A percentile compares a stretch with the other conserved stretches of the same genome.
Evolutionary conservation across 2,797 vertebrate species (phyloP).

Genomic region (Clarias platycephalus): DNA sequence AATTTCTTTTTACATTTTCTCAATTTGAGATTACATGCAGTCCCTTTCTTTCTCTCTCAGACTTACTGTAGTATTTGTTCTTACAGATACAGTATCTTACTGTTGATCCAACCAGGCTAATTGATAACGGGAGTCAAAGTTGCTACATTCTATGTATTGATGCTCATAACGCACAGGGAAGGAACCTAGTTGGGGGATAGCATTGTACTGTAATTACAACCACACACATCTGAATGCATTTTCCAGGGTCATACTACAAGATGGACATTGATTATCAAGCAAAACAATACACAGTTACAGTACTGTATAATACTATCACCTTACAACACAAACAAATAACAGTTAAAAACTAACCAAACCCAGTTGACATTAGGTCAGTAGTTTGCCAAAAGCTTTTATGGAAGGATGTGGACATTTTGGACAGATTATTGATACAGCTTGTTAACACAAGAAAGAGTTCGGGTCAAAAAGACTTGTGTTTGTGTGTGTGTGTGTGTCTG

Average conservation of each 20-base stretch:
- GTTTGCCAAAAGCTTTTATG: conserved; percentile 3
- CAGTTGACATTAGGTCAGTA: conserved; percentile 42
- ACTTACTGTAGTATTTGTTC: no score
- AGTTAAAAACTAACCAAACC: conserved; percentile 4
- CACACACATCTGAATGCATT: conserved; percentile 5
- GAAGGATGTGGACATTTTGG: neutral
- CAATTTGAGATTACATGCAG: neutral
- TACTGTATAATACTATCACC: no score
- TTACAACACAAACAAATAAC: neutral
- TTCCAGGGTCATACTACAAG: neutral
- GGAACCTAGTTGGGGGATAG: conserved; percentile 4
- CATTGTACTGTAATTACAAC: neutral
- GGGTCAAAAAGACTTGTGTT: neutral
- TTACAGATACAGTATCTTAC: no score
- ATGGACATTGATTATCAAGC: neutral
- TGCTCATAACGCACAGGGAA: neutral
- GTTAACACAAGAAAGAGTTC: neutral
- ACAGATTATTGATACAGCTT: conserved; percentile 1
- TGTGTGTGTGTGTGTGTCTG: neutral
- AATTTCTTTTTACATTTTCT: neutral
- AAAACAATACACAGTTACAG: neutral
- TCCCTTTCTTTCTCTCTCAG: neutral
- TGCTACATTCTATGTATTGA: conserved; percentile 15
- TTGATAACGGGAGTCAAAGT: conserved; percentile 12
- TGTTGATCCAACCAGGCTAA: neutral